Percentiles rank a stretch among this genome's conserved stretches.
Evolutionary conservation across 1,140 invertebrate genomes (phyloP).

Genomic region (Cydia fagiglandana): DNA sequence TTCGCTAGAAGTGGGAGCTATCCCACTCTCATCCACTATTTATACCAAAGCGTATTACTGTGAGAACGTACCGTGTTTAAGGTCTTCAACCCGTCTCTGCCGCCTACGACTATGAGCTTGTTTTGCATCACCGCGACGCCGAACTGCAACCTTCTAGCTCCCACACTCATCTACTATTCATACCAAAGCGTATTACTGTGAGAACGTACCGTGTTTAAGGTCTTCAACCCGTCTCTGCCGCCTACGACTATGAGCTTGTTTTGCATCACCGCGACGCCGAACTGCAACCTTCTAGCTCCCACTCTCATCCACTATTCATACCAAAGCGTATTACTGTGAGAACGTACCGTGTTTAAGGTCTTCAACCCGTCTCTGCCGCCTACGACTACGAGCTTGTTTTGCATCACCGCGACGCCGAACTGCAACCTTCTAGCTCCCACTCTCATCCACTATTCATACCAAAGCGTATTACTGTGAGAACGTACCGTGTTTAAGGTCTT

Average conservation of each 20-base stretch:
- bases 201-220: conserved; percentile 86
- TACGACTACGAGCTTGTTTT: conserved; percentile 87
- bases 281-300: conserved; percentile 91
- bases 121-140: conserved; percentile 93
- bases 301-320: conserved; percentile 92
- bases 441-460: too few species aligned
- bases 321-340: too few species aligned
- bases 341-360: too few species aligned
- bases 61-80: conserved; percentile 82
- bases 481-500: too few species aligned
- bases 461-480: too few species aligned
- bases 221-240: conserved; percentile 95
- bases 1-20: too few species aligned
- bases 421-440: conserved; percentile 83
- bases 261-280: conserved; percentile 93
- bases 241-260: conserved; percentile 91
- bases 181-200: conserved; percentile 39
- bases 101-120: conserved; percentile 89
- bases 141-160: conserved; percentile 90
- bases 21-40: too few species aligned
- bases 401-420: conserved; percentile 90
- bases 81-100: conserved; percentile 94
- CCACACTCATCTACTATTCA: conserved; percentile 94
- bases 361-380: too few species aligned
- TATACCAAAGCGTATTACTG: too few species aligned